Evolutionary conservation across 2,113 vertebrate species (phyloP).

Genomic region (Salminus brasiliensis): DNA sequence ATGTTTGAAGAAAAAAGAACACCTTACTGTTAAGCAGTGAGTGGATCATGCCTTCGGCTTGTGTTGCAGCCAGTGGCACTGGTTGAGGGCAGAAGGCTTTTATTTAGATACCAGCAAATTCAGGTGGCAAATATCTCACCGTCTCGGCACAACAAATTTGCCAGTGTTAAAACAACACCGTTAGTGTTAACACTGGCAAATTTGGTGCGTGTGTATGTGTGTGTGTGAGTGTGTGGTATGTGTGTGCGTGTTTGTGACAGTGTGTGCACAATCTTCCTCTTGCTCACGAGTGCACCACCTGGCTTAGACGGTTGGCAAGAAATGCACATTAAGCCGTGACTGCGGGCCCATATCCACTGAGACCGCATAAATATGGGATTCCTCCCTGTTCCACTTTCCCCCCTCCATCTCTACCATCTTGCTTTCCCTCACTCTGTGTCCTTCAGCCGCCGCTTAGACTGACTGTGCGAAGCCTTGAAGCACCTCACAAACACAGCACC

Average conservation of each 20-base stretch:
- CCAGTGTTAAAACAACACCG: too few species aligned
- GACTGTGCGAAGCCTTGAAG: neutral
- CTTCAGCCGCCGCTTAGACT: neutral
- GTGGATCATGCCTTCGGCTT: too few species aligned
- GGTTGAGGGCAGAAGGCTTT: too few species aligned
- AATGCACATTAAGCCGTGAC: constrained; percentile 35
- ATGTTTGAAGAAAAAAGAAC: too few species aligned
- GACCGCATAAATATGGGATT: constrained; percentile 42
- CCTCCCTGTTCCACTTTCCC: neutral
- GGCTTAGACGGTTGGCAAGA: constrained; percentile 10
- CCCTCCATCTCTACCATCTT: neutral
- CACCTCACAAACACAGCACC: neutral
- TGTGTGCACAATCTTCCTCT: neutral
- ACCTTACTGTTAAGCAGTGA: too few species aligned
- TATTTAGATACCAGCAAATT: too few species aligned
- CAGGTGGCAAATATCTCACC: too few species aligned
- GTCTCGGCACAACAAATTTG: too few species aligned
- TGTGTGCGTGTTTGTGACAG: constrained; percentile 9
- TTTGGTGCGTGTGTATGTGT: too few species aligned
- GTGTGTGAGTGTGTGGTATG: neutral
- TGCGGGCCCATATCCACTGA: constrained; percentile 12
- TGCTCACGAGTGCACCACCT: constrained; percentile 34
- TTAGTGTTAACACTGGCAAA: too few species aligned
- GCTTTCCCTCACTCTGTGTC: neutral
- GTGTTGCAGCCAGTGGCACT: too few species aligned